Evolutionary conservation across 2,888 invertebrate genomes (phyloP).

Genomic region (Tenthredo notha): DNA sequence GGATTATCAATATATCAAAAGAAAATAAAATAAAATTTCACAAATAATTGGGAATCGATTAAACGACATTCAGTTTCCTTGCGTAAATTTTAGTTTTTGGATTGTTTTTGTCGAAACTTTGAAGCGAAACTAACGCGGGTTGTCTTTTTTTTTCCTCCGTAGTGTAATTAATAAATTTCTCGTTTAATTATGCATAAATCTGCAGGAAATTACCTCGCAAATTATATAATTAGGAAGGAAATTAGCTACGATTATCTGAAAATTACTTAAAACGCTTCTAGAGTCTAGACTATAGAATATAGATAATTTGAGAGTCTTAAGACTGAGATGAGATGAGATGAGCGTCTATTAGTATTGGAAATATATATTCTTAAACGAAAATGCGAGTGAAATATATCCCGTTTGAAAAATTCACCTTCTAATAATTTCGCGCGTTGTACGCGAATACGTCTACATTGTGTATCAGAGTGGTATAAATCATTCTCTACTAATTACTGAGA

Average conservation of each 20-base stretch:
- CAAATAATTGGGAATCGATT: not conserved
- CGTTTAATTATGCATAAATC: not conserved
- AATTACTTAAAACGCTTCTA: constrained; percentile 8
- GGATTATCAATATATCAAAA: not conserved
- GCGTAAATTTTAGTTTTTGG: not conserved
- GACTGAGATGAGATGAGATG: not conserved
- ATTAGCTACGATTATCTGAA: not conserved
- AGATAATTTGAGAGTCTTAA: not conserved
- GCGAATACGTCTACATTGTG: too few relatives aligned
- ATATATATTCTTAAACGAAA: not conserved
- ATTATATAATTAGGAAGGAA: constrained; percentile 11
- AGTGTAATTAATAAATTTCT: not conserved
- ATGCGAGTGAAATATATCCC: not conserved
- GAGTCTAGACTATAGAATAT: not conserved
- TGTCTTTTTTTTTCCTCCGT: not conserved
- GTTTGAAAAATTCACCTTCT: not conserved
- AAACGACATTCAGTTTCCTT: not conserved
- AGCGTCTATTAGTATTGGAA: not conserved
- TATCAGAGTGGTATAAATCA: not conserved
- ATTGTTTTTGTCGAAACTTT: not conserved
- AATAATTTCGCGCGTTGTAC: not conserved
- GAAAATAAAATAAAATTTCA: not conserved
- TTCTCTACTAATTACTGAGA: not conserved
- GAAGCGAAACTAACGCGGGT: constrained; percentile 1
- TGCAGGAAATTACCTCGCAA: not conserved